A percentile compares a stretch with the other conserved stretches of the same genome.
Evolutionary conservation across 64 coral and sea anemone species (phyloP).

Genomic region (Porites lutea): DNA sequence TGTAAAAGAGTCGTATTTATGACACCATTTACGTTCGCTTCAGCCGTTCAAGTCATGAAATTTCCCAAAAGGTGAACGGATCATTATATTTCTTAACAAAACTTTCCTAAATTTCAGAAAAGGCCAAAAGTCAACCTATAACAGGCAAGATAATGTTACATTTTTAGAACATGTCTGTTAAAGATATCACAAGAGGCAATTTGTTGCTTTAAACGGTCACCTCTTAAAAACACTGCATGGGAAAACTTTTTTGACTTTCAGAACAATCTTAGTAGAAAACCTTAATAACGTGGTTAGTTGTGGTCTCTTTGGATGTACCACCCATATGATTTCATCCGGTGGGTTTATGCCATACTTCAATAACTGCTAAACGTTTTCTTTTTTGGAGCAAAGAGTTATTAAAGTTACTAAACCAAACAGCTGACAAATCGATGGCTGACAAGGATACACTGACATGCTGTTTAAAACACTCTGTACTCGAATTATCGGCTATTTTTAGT

Average conservation of each 20-base stretch:
- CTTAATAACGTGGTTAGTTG: neutral
- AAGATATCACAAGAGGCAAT: conserved; percentile 56
- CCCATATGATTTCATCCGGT: no score
- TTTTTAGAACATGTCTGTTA: conserved; percentile 14
- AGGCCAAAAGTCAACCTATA: conserved; percentile 39
- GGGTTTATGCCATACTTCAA: no score
- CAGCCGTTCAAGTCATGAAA: neutral
- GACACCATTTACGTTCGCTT: neutral
- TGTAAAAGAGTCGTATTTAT: neutral
- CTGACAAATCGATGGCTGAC: no score
- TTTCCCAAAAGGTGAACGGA: neutral
- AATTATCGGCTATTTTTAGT: conserved; percentile 28
- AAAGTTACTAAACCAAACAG: no score
- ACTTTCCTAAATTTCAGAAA: neutral
- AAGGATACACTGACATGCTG: neutral
- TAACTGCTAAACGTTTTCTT: no score
- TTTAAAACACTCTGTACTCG: neutral
- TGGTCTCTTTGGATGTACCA: no score
- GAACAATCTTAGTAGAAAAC: neutral
- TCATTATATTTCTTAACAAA: conserved; percentile 32
- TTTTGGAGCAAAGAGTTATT: no score
- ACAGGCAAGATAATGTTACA: conserved; percentile 19
- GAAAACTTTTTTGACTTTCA: neutral
- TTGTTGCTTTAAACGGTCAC: conserved; percentile 47
- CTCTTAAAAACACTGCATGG: conserved; percentile 32